Evolutionary conservation across 2,797 vertebrate species (phyloP).

Genomic region (Telmatherina bonti): DNA sequence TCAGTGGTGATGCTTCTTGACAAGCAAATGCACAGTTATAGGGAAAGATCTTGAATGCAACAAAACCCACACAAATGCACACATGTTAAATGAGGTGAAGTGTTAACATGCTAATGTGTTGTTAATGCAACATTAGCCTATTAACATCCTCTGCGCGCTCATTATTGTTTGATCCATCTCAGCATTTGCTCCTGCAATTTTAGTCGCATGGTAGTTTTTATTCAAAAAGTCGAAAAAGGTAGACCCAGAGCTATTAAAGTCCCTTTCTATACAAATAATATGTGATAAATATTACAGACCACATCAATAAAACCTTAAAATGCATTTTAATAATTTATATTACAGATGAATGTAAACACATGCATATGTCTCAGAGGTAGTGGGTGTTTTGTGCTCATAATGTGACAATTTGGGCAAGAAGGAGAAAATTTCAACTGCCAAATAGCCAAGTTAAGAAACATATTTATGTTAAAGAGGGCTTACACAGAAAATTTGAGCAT

Average conservation of each 20-base stretch:
- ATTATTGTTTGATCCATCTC: conserved; percentile 28
- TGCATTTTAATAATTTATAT: not conserved
- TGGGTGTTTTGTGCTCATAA: not conserved
- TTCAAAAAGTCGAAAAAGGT: conserved; percentile 14
- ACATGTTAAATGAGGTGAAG: conserved; percentile 39
- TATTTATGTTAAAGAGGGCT: not conserved
- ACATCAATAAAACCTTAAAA: not conserved
- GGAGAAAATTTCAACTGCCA: not conserved
- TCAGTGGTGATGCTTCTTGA: conserved; percentile 62
- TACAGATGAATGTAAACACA: not conserved
- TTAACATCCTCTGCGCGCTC: conserved; percentile 35
- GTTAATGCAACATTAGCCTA: conserved; percentile 12
- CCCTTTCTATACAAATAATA: conserved; percentile 12
- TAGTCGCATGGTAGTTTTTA: conserved; percentile 1
- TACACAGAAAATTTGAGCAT: not conserved
- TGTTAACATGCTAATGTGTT: conserved; percentile 37
- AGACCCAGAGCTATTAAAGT: not conserved
- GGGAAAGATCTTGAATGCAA: not conserved
- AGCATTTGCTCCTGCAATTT: conserved; percentile 13
- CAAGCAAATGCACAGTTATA: conserved; percentile 39
- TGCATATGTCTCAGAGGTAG: not conserved
- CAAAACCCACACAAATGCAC: conserved; percentile 14
- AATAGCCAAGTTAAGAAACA: not conserved
- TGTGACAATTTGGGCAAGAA: not conserved
- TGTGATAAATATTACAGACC: not conserved